Conservation (phyloP, 2,113 vertebrate species). For the Nibea coibor region DNA sequence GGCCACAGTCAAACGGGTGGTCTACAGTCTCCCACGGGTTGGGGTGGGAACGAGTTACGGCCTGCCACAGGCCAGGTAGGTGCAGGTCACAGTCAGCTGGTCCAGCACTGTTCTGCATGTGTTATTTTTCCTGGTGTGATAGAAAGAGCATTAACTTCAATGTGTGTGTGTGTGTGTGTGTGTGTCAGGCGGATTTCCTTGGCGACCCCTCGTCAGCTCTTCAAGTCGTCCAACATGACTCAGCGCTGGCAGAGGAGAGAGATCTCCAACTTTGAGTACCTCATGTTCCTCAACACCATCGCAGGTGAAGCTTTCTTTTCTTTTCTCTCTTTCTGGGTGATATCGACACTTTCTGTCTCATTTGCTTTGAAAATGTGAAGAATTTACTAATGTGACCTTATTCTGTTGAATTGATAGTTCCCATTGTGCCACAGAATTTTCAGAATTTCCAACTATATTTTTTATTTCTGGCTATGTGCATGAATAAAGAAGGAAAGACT, state of each 20-base stretch:
- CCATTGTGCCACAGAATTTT: background rate
- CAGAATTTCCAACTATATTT: background rate
- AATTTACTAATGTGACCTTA: background rate
- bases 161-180: constrained; percentile 7
- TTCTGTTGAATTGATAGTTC: background rate
- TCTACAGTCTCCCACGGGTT: constrained; percentile 97
- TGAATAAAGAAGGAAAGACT: background rate
- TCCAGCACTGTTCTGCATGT: background rate
- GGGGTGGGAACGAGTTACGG: constrained; percentile 99
- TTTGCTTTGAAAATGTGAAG: background rate
- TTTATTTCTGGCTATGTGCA: background rate
- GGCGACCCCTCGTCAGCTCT: constrained; percentile 97
- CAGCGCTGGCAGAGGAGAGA: constrained; percentile 99
- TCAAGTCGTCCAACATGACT: constrained; percentile 99
- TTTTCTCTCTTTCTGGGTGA: constrained; percentile 4
- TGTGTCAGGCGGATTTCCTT: constrained; percentile 92
- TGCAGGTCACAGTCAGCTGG: too few species aligned
- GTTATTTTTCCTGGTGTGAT: background rate
- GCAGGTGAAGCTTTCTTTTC: constrained; percentile 87
- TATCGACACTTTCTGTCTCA: background rate
- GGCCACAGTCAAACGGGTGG: constrained; percentile 98
- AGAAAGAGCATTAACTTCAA: background rate
- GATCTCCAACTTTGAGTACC: constrained; percentile 99
- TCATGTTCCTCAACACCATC: constrained; percentile 99
- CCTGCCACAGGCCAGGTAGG: constrained; percentile 96